Evolutionary conservation across 2,113 vertebrate genomes (phyloP).

Genomic region (Seriola rivoliana): DNA sequence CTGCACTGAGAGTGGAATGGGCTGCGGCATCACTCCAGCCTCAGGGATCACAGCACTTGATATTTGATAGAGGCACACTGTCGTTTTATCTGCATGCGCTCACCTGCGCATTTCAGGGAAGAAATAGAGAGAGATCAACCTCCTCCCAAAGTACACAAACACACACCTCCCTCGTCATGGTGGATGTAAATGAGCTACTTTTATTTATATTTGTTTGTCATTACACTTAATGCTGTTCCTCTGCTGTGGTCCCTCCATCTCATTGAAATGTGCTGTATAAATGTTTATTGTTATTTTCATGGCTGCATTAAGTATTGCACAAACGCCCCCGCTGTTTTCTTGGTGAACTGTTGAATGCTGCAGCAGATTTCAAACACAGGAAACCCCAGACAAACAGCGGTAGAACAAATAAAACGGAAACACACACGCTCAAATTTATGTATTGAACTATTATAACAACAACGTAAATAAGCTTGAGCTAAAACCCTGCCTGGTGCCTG

Average conservation of each 20-base stretch:
- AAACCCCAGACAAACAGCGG: constrained; percentile 19
- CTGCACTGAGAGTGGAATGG: constrained; percentile 42
- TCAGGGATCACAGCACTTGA: constrained; percentile 36
- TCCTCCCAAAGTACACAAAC: constrained; percentile 15
- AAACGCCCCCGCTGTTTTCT: constrained; percentile 26
- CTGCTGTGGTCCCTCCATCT: background rate
- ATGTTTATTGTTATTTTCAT: constrained; percentile 37
- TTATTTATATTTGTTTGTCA: constrained; percentile 29
- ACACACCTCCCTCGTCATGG: background rate
- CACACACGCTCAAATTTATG: constrained; percentile 19
- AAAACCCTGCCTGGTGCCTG: constrained; percentile 57
- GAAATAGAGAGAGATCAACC: constrained; percentile 10
- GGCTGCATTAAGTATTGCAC: background rate
- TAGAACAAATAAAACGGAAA: constrained; percentile 21
- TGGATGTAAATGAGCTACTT: constrained; percentile 20
- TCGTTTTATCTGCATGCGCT: constrained; percentile 4
- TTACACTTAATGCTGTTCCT: constrained; percentile 3
- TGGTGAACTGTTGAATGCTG: constrained; percentile 45
- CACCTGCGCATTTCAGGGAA: constrained; percentile 27
- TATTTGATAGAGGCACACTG: constrained; percentile 30
- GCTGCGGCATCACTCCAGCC: constrained; percentile 42
- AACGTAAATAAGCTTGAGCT: constrained; percentile 51
- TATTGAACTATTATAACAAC: constrained; percentile 38
- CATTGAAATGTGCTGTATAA: constrained; percentile 4
- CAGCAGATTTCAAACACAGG: constrained; percentile 30